These are phyloP conservation scores for Tringa solitaria DNA, from an alignment of 2,113 vertebrate species.

Conservation along the genomic window DNA sequence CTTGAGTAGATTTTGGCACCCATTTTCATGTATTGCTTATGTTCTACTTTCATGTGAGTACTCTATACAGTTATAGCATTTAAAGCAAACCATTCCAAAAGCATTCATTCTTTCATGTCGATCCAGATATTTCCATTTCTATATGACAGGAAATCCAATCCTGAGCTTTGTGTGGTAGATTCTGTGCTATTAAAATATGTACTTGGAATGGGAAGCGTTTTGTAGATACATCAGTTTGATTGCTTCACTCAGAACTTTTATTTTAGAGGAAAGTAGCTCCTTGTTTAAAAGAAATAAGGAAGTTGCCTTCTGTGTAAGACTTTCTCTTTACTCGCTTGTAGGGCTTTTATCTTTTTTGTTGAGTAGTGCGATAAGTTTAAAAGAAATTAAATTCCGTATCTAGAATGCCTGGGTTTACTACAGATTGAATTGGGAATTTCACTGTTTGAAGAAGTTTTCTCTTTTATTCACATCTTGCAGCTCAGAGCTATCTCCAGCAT, in stretches of 20 bases:
- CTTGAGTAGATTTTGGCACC: background rate
- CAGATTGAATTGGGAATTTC: slow-evolving; percentile 17
- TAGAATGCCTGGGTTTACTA: background rate
- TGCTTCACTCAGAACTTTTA: background rate
- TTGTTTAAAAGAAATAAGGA: background rate
- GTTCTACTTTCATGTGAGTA: background rate
- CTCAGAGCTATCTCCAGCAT: slow-evolving; percentile 22
- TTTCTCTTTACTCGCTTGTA: background rate
- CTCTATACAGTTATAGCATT: background rate
- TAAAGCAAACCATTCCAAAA: background rate
- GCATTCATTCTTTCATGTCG: background rate
- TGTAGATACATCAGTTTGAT: background rate
- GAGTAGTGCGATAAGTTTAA: background rate
- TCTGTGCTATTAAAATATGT: background rate
- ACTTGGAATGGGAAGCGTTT: background rate
- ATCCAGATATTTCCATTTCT: background rate
- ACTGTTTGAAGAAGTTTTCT: slow-evolving; percentile 24
- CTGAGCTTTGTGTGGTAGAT: background rate
- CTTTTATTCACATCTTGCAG: slow-evolving; percentile 13
- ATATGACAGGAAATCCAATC: background rate
- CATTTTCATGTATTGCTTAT: background rate
- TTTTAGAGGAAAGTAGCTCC: background rate
- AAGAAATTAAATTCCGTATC: background rate
- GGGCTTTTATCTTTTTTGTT: background rate
- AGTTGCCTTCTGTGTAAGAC: background rate